These are phyloP conservation scores for Ophiodon elongatus DNA, from an alignment of 2,113 vertebrate genomes.

Conservation along the genomic window DNA sequence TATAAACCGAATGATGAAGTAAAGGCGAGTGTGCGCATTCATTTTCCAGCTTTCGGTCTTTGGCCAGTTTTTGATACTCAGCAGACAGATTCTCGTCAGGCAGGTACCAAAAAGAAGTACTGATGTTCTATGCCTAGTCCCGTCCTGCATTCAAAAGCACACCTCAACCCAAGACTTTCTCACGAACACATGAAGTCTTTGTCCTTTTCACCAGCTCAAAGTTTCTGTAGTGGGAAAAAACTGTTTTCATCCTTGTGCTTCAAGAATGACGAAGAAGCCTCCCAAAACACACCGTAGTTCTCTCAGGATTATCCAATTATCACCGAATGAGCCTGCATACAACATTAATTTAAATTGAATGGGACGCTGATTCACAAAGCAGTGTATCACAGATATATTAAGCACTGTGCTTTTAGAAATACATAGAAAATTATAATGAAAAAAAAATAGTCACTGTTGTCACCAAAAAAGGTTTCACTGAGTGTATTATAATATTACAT, in stretches of 20 bases:
- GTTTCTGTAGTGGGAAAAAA: not conserved
- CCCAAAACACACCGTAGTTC: not conserved
- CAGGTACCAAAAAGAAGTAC: not conserved
- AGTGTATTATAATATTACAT: not conserved
- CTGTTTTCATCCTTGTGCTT: not conserved
- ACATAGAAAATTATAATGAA: not conserved
- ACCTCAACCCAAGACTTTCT: too few species aligned
- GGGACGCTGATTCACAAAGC: slow-evolving; percentile 9
- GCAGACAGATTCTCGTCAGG: not conserved
- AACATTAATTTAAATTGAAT: slow-evolving; percentile 31
- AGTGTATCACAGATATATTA: not conserved
- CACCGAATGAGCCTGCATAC: not conserved
- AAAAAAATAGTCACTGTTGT: not conserved
- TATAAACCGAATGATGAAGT: not conserved
- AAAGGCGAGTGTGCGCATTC: not conserved
- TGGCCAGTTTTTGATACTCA: not conserved
- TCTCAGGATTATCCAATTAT: slow-evolving; percentile 6
- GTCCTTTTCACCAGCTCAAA: not conserved
- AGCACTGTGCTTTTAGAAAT: slow-evolving; percentile 9
- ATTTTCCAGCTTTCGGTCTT: not conserved
- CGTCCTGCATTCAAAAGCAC: not conserved
- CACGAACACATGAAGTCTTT: not conserved
- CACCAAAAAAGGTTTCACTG: not conserved
- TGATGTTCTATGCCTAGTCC: not conserved
- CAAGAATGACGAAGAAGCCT: not conserved